Conservation (phyloP, 1,140 invertebrate genomes). For the Battus philenor region DNA sequence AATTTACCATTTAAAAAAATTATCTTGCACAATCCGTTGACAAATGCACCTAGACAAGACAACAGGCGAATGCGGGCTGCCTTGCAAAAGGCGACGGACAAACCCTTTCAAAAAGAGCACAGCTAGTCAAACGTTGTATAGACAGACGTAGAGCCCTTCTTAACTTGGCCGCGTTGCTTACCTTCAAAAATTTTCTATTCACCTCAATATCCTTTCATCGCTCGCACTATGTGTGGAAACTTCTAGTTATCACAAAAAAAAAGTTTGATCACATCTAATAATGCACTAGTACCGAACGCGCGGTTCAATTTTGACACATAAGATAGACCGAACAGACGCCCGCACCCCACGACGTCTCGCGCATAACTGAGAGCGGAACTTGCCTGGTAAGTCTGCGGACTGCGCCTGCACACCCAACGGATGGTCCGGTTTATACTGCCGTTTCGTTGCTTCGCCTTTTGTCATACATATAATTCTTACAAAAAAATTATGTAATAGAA, state of each 20-base stretch:
- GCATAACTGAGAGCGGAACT: slow-evolving; percentile 55
- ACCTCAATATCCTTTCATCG: slow-evolving; percentile 39
- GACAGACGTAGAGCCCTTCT: slow-evolving; percentile 35
- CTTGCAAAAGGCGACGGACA: slow-evolving; percentile 41
- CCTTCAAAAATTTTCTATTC: slow-evolving; percentile 28
- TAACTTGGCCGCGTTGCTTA: slow-evolving; percentile 35
- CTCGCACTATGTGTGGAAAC: slow-evolving; percentile 32
- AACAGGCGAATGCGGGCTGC: slow-evolving; percentile 37
- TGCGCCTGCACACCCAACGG: slow-evolving; percentile 47
- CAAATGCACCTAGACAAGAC: slow-evolving; percentile 25
- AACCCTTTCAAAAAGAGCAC: slow-evolving; percentile 48
- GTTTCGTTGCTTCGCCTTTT: slow-evolving; percentile 58
- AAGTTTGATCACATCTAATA: slow-evolving; percentile 37
- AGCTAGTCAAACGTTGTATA: slow-evolving; percentile 26
- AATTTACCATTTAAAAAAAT: slow-evolving; percentile 24
- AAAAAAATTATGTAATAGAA: slow-evolving; percentile 52
- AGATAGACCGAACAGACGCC: slow-evolving; percentile 24
- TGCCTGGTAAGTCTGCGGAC: slow-evolving; percentile 37
- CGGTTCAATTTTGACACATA: slow-evolving; percentile 32
- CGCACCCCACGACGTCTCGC: slow-evolving; percentile 33
- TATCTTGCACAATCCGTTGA: slow-evolving; percentile 37
- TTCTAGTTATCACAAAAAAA: slow-evolving; percentile 40
- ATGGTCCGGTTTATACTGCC: slow-evolving; percentile 53
- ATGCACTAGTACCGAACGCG: slow-evolving; percentile 46
- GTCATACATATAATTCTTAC: slow-evolving; percentile 55